Percentiles rank a stretch among this genome's conserved stretches.
Conservation (phyloP, 2,888 invertebrate genomes). For the Alcis repandata region DNA sequence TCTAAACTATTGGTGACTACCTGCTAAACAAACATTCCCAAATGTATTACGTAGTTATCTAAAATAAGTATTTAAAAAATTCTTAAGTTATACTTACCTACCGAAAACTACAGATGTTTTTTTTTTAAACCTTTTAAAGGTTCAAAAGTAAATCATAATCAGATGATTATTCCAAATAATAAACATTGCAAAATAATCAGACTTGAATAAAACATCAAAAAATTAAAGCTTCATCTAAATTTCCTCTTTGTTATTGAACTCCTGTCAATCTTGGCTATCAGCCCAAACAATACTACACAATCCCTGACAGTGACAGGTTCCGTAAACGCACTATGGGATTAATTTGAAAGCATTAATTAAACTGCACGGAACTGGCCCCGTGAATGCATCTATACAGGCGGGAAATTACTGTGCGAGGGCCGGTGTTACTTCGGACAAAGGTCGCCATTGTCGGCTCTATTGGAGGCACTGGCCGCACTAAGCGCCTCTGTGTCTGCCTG, state of each 20-base stretch:
- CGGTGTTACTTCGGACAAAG: conserved; percentile 21
- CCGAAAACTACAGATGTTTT: too few species aligned
- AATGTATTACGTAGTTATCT: too few species aligned
- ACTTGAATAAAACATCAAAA: too few species aligned
- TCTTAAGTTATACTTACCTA: too few species aligned
- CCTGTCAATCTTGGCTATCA: conserved; percentile 22
- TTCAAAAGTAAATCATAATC: too few species aligned
- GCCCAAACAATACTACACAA: conserved; percentile 8
- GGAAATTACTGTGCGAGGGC: conserved; percentile 13
- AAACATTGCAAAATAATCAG: too few species aligned
- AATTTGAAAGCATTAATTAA: conserved; percentile 67
- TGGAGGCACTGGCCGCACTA: conserved; percentile 24
- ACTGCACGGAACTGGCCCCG: conserved; percentile 50
- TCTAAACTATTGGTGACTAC: too few species aligned
- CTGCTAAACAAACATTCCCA: too few species aligned
- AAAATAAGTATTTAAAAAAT: too few species aligned
- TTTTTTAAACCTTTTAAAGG: too few species aligned
- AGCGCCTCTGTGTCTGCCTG: not conserved
- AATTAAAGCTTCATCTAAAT: too few species aligned
- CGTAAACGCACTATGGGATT: conserved; percentile 61
- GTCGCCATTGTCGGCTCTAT: conserved; percentile 20
- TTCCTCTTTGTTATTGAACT: not conserved
- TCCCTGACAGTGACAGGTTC: conserved; percentile 54
- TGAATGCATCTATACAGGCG: conserved; percentile 46
- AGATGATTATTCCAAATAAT: too few species aligned